These are phyloP conservation scores for Dipodomys merriami DNA, from an alignment of 2,113 vertebrate species.

Conservation along the genomic window DNA sequence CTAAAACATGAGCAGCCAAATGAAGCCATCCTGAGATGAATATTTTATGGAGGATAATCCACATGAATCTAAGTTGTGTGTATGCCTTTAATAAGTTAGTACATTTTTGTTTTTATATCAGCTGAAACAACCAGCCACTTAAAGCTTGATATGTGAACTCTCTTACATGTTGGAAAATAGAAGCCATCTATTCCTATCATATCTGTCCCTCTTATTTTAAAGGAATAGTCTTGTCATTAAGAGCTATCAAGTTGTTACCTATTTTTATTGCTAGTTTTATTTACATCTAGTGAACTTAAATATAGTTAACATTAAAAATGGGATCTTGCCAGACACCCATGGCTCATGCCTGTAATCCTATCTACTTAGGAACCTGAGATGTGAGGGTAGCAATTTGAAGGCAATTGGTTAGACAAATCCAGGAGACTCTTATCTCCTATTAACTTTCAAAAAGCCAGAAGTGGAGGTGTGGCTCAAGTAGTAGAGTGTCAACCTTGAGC, in stretches of 20 bases:
- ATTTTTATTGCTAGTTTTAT: constrained; percentile 18
- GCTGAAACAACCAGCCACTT: constrained; percentile 23
- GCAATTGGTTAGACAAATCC: too few relatives aligned
- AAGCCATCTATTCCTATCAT: not conserved
- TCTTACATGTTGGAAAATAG: not conserved
- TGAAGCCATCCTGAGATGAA: not conserved
- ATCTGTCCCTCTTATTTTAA: constrained; percentile 11
- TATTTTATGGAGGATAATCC: constrained; percentile 39
- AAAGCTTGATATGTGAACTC: constrained; percentile 23
- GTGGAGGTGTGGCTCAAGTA: too few relatives aligned
- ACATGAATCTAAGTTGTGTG: not conserved
- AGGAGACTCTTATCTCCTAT: too few relatives aligned
- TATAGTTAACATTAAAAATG: too few relatives aligned
- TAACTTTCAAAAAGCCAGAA: too few relatives aligned
- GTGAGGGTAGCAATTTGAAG: too few relatives aligned
- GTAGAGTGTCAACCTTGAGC: too few relatives aligned
- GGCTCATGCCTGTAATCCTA: too few relatives aligned
- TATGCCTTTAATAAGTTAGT: constrained; percentile 29
- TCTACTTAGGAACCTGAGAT: too few relatives aligned
- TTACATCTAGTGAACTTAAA: constrained; percentile 47
- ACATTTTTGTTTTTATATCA: not conserved
- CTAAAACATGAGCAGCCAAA: not conserved
- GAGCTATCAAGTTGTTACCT: not conserved
- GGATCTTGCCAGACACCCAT: too few relatives aligned
- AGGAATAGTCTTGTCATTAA: not conserved